A percentile compares a stretch with the other conserved stretches of the same genome.
phyloP scores from a whole-genome alignment of 2,113 vertebrate genomes.

The Salvelinus sp. region DNA sequence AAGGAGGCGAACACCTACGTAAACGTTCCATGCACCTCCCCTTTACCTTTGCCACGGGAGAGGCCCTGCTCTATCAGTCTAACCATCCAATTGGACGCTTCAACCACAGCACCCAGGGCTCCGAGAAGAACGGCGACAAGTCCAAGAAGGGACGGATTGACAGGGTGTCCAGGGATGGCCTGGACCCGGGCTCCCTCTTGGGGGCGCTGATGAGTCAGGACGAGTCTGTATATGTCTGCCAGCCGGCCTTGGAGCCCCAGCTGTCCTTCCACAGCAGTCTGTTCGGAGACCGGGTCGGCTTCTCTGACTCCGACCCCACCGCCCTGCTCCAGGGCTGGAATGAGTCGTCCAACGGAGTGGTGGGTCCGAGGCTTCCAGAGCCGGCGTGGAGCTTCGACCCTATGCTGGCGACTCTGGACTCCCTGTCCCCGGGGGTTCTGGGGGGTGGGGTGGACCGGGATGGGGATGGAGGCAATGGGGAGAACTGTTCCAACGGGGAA shows the following conservation, averaged over 20 bases:
- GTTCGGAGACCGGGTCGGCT: constrained; percentile 42
- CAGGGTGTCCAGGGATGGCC: constrained; percentile 41
- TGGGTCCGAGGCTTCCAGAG: constrained; percentile 18
- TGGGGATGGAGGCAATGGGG: constrained; percentile 22
- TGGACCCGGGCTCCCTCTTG: constrained; percentile 70
- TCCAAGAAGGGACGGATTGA: constrained; percentile 65
- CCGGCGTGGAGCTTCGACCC: constrained; percentile 64
- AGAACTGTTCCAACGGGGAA: constrained; percentile 71
- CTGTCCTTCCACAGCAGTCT: constrained; percentile 59
- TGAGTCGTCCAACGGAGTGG: constrained; percentile 10
- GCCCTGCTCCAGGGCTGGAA: constrained; percentile 50
- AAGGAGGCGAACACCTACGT: constrained; percentile 80
- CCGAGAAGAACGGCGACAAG: constrained; percentile 63
- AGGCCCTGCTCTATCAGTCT: constrained; percentile 81
- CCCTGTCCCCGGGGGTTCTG: constrained; percentile 64
- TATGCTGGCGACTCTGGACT: constrained; percentile 75
- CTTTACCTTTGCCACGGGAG: constrained; percentile 83
- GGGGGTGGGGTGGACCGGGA: constrained; percentile 34
- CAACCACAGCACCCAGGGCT: constrained; percentile 47
- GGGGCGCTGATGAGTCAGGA: constrained; percentile 74
- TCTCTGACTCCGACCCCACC: constrained; percentile 33
- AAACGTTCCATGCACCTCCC: constrained; percentile 81
- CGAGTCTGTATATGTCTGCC: constrained; percentile 64
- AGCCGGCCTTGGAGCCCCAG: constrained; percentile 53
- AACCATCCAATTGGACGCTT: constrained; percentile 64